Evolutionary conservation across 2,888 invertebrate species (phyloP), one percentile per base, ranked within the genome.

Genomic region (Uloborus plumipes): DNA sequence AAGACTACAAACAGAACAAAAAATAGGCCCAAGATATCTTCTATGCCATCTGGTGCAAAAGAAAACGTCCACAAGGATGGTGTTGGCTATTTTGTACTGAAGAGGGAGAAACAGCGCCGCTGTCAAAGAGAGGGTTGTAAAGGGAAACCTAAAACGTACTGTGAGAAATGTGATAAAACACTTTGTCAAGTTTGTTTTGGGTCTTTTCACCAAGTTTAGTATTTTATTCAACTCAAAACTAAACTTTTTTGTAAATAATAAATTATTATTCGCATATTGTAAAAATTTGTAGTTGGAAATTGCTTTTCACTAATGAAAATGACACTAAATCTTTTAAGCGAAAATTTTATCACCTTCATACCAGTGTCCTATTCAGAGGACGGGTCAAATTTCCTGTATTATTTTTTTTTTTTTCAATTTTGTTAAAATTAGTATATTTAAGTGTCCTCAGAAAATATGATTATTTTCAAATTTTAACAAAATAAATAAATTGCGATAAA

Each of bases 401-500:
- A n/a, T 9, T 20, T 58, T 9, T n/a, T n/a, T n/a, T n/a, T n/a
- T 58, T 58, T 18, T 20, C 1, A 58, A 58, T 58, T 58, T 58
- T 58, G 58, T 58, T n/a, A 58, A 18, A 58, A 18, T 58, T n/a
- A n/a, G 58, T 58, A 2, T 58, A 18, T 58, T 58, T 58, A 58
- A 20, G n/a, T n/a, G n/a, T 58, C n/a, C n/a, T n/a, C n/a, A n/a
- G n/a, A n/a, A n/a, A n/a, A n/a, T n/a, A n/a, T n/a, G n/a, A n/a
- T n/a, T 18, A 58, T 58, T 58, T 9, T 58, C 16, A 58, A 58
- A 58, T 58, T 58, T 58, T 18, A 58, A 58, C 58, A 13, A 58
- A 58, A 13, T 58, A 58, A 58, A 58, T 58, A 58, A 58, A 58
- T 58, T 58, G n/a, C 18, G 58, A 58, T 58, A 18, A 58, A 58